Evolutionary conservation across 2,797 vertebrate genomes (phyloP).

Genomic region (Nyctalus aviator): DNA sequence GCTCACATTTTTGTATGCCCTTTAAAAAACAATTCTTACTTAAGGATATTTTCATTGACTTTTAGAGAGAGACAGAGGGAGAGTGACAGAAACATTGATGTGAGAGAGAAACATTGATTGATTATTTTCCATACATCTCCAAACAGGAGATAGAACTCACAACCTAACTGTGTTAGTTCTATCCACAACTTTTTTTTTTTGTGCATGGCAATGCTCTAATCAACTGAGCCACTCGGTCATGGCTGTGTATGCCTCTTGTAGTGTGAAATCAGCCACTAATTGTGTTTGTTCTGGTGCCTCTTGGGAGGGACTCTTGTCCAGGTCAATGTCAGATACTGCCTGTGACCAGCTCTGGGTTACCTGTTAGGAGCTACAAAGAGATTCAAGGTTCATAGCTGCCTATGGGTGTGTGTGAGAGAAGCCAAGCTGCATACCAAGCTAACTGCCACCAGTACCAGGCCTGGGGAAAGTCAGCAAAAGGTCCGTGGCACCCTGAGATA

Average conservation of each 20-base stretch:
- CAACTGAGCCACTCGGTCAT: background rate
- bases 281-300: background rate
- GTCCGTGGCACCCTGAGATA: background rate
- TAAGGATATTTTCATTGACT: too few species aligned
- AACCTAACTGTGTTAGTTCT: too few species aligned
- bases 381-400: background rate
- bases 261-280: background rate
- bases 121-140: background rate
- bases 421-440: background rate
- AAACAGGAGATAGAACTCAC: background rate
- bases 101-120: background rate
- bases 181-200: background rate
- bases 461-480: background rate
- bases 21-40: too few species aligned
- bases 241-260: background rate
- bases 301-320: background rate
- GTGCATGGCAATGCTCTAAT: background rate
- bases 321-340: background rate
- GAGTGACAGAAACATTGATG: too few species aligned
- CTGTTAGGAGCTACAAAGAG: background rate
- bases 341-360: background rate
- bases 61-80: too few species aligned
- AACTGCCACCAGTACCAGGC: background rate
- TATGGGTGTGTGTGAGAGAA: background rate
- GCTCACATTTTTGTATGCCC: background rate